These are phyloP conservation scores for Drosophila ustulata DNA, from an alignment of 2,888 invertebrate species.

Conservation along the genomic window DNA sequence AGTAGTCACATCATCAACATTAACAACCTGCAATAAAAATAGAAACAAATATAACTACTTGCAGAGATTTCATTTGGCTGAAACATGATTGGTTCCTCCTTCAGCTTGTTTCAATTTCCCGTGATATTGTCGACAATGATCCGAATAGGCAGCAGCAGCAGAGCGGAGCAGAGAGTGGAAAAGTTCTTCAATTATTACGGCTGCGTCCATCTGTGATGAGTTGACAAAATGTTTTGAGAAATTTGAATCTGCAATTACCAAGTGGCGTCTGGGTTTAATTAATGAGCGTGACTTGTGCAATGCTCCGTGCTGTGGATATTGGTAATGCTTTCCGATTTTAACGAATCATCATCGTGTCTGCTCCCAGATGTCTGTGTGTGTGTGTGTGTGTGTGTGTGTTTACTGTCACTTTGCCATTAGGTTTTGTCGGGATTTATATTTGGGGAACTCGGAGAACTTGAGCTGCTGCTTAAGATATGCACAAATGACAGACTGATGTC, in stretches of 20 bases:
- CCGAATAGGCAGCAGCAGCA: neutral
- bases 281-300: conserved; percentile 57
- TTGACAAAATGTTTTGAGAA: conserved; percentile 42
- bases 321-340: conserved; percentile 37
- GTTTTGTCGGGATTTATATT: conserved; percentile 2
- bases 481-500: conserved; percentile 58
- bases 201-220: conserved; percentile 40
- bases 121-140: neutral
- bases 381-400: conserved; percentile 34
- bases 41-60: no score
- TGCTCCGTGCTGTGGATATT: conserved; percentile 39
- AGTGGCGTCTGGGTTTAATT: conserved; percentile 51
- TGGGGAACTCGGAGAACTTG: conserved; percentile 8
- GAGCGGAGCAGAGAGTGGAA: neutral
- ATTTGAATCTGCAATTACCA: conserved; percentile 47
- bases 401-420: conserved; percentile 60
- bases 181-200: conserved; percentile 1
- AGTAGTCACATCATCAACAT: no score
- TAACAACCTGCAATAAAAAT: no score
- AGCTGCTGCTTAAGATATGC: conserved; percentile 22
- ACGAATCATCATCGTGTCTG: conserved; percentile 50
- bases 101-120: neutral
- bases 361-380: neutral
- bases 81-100: neutral
- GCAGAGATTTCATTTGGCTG: neutral